Evolutionary conservation across 2,113 vertebrate species (phyloP).

Genomic region (Hippocampus mohnikei): DNA sequence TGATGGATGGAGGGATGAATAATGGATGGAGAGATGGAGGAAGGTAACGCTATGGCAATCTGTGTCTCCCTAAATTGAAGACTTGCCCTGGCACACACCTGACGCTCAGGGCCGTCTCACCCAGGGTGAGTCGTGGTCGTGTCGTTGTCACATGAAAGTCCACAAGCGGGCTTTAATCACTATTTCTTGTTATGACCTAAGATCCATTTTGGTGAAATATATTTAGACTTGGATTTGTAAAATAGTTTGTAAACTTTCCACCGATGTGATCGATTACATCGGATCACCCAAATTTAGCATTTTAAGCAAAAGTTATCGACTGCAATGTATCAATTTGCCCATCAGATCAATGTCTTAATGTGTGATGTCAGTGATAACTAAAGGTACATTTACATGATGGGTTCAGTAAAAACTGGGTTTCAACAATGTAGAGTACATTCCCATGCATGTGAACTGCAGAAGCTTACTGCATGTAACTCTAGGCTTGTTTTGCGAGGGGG

Average conservation of each 20-base stretch:
- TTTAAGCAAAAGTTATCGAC: no score
- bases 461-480: no score
- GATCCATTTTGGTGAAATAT: constrained; percentile 20
- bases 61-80: constrained; percentile 64
- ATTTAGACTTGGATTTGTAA: constrained; percentile 20
- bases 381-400: no score
- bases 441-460: no score
- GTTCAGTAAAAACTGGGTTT: no score
- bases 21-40: constrained; percentile 66
- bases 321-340: no score
- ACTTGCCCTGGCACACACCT: constrained; percentile 59
- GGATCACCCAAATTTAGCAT: no score
- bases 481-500: background rate
- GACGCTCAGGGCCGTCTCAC: constrained; percentile 52
- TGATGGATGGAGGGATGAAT: constrained; percentile 64
- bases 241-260: background rate
- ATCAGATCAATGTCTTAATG: no score
- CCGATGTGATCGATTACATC: no score
- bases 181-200: constrained; percentile 31
- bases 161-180: constrained; percentile 43
- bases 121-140: constrained; percentile 22
- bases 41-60: constrained; percentile 61
- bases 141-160: constrained; percentile 32
- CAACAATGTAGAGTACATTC: no score
- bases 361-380: no score